A percentile compares a stretch with the other conserved stretches of the same genome.
phyloP scores from a whole-genome alignment of 2,888 invertebrate genomes.

The Julus scanicus region DNA sequence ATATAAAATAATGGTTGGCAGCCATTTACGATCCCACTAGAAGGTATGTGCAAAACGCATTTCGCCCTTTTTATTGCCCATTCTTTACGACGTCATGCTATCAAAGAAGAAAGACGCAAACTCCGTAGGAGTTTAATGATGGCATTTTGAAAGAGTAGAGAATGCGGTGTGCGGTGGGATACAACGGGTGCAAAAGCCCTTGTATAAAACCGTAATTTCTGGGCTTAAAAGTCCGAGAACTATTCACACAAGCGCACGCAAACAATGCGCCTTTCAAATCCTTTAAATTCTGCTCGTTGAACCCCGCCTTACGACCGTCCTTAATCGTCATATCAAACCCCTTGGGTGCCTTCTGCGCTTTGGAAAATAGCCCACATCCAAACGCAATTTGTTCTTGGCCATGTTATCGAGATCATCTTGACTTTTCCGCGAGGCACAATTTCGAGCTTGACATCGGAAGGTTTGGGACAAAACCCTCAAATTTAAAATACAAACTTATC shows the following conservation, averaged over 20 bases:
- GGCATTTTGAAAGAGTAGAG: not conserved
- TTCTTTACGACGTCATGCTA: conserved; percentile 21
- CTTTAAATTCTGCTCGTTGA: not conserved
- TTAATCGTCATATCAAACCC: not conserved
- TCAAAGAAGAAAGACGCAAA: conserved; percentile 21
- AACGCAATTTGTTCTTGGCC: conserved; percentile 4
- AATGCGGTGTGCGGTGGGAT: not conserved
- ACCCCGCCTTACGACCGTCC: conserved; percentile 21
- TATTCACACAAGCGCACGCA: not conserved
- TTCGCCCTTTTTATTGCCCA: not conserved
- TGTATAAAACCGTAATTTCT: not conserved
- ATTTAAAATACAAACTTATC: no score
- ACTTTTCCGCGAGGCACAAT: not conserved
- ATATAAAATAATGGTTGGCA: not conserved
- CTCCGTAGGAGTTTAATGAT: conserved; percentile 4
- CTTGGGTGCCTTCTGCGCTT: not conserved
- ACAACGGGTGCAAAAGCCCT: not conserved
- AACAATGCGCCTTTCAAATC: not conserved
- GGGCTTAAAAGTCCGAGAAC: conserved; percentile 13
- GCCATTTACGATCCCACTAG: not conserved
- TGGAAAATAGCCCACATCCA: not conserved
- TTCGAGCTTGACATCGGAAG: not conserved
- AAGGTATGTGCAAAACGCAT: not conserved
- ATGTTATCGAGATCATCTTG: not conserved
- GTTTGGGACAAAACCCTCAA: no score